phyloP scores from a whole-genome alignment of 2,888 invertebrate genomes.

The Chelonus formosanus region DNA sequence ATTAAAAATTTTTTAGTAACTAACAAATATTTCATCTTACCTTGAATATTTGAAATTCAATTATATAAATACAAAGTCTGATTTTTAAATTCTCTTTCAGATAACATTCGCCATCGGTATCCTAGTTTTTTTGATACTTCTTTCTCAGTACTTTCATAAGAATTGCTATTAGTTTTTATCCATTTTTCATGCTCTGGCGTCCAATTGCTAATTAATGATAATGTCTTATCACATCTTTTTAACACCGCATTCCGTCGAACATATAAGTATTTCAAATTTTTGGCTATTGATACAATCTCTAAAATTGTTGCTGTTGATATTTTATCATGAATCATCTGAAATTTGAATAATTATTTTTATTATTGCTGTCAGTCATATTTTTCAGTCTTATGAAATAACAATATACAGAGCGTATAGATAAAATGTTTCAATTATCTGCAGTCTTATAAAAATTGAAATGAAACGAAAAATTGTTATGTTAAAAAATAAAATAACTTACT shows the following conservation, averaged over 20 bases:
- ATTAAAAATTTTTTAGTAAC: no score
- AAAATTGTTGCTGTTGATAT: constrained; percentile 81
- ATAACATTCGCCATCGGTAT: constrained; percentile 74
- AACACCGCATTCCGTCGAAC: constrained; percentile 79
- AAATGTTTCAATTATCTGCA: no score
- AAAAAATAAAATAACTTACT: no score
- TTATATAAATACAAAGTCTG: constrained; percentile 63
- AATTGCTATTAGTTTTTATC: constrained; percentile 71
- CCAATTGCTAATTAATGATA: constrained; percentile 74
- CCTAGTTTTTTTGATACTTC: constrained; percentile 77
- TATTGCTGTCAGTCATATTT: background rate
- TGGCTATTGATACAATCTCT: constrained; percentile 73
- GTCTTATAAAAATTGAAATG: no score
- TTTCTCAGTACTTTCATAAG: constrained; percentile 72
- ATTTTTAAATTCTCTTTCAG: constrained; percentile 72
- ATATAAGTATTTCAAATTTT: constrained; percentile 71
- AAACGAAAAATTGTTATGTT: no score
- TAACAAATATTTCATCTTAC: background rate
- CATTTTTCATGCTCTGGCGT: constrained; percentile 73
- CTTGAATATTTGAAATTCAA: constrained; percentile 36
- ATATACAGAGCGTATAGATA: background rate
- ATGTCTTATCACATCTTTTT: constrained; percentile 71
- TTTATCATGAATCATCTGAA: constrained; percentile 76
- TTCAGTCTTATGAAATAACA: background rate
- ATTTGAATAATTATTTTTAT: background rate